Evolutionary conservation across 2,797 vertebrate genomes (phyloP).

Genomic region (Podargus strigoides): DNA sequence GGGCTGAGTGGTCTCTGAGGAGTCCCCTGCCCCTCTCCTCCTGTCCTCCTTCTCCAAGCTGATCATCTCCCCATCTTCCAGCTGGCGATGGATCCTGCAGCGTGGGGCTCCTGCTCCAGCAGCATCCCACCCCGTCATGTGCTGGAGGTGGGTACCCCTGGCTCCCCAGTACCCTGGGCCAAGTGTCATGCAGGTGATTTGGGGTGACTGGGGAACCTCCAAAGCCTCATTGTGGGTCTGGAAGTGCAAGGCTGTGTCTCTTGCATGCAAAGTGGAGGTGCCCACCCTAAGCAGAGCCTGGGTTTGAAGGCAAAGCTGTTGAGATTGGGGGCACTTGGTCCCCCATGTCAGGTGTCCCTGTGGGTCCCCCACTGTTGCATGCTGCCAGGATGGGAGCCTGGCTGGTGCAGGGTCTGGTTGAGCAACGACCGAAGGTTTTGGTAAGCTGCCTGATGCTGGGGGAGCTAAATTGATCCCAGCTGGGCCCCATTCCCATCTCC

Average conservation of each 20-base stretch:
- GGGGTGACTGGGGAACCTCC: background rate
- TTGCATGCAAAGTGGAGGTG: background rate
- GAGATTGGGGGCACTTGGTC: background rate
- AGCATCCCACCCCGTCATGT: background rate
- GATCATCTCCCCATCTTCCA: background rate
- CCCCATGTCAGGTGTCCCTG: accelerated
- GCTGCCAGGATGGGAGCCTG: background rate
- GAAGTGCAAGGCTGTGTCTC: background rate
- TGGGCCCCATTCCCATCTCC: background rate
- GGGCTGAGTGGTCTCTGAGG: background rate
- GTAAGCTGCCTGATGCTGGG: background rate
- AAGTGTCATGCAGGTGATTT: background rate
- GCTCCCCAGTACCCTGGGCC: background rate
- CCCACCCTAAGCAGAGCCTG: background rate
- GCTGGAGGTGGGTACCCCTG: conserved; percentile 26
- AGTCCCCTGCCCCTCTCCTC: background rate
- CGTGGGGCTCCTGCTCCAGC: background rate
- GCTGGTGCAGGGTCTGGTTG: background rate
- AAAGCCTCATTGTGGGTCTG: background rate
- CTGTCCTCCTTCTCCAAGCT: background rate
- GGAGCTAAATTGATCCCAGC: background rate
- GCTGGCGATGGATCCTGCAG: background rate
- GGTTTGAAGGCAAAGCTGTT: background rate
- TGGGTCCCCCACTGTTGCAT: background rate
- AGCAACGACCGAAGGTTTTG: background rate